Conservation (phyloP, 2,797 vertebrate genomes). For the Naso thynnoides region DNA sequence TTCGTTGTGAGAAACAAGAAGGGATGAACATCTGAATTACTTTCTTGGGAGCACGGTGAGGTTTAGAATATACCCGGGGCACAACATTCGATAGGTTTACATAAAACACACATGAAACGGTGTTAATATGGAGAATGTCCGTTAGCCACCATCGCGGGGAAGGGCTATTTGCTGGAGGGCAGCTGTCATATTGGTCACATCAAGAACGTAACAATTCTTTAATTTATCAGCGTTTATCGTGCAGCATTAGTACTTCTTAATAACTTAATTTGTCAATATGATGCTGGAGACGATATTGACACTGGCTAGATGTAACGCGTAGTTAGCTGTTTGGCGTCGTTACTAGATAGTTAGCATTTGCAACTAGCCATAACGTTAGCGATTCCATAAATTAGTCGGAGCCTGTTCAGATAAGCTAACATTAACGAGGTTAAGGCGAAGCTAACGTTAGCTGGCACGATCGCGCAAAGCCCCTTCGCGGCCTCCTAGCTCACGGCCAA, state of each 20-base stretch:
- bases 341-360: background rate
- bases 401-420: constrained; percentile 56
- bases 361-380: constrained; percentile 35
- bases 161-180: constrained; percentile 71
- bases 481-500: constrained; percentile 1
- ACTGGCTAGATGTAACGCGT: rapidly evolving
- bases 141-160: constrained; percentile 54
- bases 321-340: background rate
- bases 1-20: constrained; percentile 75
- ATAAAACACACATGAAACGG: background rate
- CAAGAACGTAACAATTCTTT: constrained; percentile 31
- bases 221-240: background rate
- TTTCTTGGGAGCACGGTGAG: constrained; percentile 81
- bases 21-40: constrained; percentile 81
- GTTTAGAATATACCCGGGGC: background rate
- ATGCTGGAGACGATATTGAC: rapidly evolving
- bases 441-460: constrained; percentile 54
- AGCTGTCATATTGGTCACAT: constrained; percentile 63
- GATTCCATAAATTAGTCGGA: constrained; percentile 62
- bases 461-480: constrained; percentile 37
- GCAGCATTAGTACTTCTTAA: rapidly evolving
- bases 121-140: constrained; percentile 31
- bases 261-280: rapidly evolving
- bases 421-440: constrained; percentile 65
- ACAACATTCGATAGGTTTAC: background rate